Conservation (phyloP, 2,113 vertebrate species). For the Oreochromis aureus region DNA sequence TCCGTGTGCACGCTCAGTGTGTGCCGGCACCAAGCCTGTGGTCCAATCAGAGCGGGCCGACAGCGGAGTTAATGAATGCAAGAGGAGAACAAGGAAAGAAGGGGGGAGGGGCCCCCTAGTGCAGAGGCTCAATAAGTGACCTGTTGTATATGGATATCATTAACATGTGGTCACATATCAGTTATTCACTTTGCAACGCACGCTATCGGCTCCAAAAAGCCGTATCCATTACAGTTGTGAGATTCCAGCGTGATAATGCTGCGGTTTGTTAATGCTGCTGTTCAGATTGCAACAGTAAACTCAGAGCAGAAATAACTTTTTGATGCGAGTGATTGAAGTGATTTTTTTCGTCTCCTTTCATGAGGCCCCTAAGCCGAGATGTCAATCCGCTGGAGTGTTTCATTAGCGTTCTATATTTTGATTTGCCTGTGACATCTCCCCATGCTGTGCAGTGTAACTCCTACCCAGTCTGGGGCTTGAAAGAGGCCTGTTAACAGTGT, state of each 20-base stretch:
- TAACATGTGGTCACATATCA: slow-evolving; percentile 53
- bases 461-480: slow-evolving; percentile 48
- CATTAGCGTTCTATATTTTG: slow-evolving; percentile 62
- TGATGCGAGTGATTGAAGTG: slow-evolving; percentile 47
- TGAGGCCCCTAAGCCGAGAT: slow-evolving; percentile 44
- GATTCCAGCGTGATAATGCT: neutral
- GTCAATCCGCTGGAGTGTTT: slow-evolving; percentile 64
- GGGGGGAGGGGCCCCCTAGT: neutral
- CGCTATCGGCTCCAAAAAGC: slow-evolving; percentile 9
- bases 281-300: slow-evolving; percentile 32
- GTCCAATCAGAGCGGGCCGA: slow-evolving; percentile 50
- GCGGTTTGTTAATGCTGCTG: neutral
- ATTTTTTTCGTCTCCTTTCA: slow-evolving; percentile 31
- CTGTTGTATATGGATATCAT: slow-evolving; percentile 54
- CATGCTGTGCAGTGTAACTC: slow-evolving; percentile 53
- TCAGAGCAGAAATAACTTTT: slow-evolving; percentile 45
- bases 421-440: slow-evolving; percentile 60
- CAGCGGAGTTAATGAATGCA: slow-evolving; percentile 49
- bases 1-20: neutral
- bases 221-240: neutral
- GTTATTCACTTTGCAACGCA: slow-evolving; percentile 14
- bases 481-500: slow-evolving; percentile 52
- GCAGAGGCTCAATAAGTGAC: slow-evolving; percentile 47
- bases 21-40: neutral
- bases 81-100: neutral